Base-by-base conservation (phyloP, 1,140 invertebrate species). In the Rhagoletis pomonella region DNA sequence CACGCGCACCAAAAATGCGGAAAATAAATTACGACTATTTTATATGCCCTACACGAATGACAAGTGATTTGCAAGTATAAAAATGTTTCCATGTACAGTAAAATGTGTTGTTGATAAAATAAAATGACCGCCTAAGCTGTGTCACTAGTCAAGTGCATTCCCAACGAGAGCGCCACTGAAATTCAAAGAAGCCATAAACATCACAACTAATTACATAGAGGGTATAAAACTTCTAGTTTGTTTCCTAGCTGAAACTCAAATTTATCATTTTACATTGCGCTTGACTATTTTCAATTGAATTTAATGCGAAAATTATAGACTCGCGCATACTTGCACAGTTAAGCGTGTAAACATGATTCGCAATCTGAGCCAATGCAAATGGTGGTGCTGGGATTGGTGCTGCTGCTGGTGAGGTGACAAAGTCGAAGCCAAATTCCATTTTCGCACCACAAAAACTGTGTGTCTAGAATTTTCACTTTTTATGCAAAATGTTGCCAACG, bases 391-490 rank as follows among this genome's bases (percentile, higher is more conserved):
- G 42, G 29, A n/a, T 42, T 73, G 69, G 42, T 81, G 17, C 47
- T 47, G n/a, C n/a, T n/a, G n/a, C n/a, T n/a, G n/a, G n/a, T n/a
- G n/a, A n/a, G 55, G 50, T 42, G 9, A 4, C 73, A 81, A 81
- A 81, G 47, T 10, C 73, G 9, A 7, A 50, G 19, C 47, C 47
- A 50, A 81, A 81, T 81, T 50, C 73, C 73, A 81, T 81, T 55
- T 81, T 81, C 6, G 73, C 47, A 55, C 47, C 47, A 19, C 47
- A 81, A 81, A 81, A 81, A 7, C 7, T 50, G 47, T 19, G 29
- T 50, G 73, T n/a, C n/a, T 19, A 47, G 19, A 42, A 81, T 81
- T 81, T 81, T 81, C 73, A 55, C 73, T 81, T 81, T 81, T 81
- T 55, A 81, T 81, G 42, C 17, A 55, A 81, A 81, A 73, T 17